Conservation (phyloP, 2,888 invertebrate species). For the Acleris literana region DNA sequence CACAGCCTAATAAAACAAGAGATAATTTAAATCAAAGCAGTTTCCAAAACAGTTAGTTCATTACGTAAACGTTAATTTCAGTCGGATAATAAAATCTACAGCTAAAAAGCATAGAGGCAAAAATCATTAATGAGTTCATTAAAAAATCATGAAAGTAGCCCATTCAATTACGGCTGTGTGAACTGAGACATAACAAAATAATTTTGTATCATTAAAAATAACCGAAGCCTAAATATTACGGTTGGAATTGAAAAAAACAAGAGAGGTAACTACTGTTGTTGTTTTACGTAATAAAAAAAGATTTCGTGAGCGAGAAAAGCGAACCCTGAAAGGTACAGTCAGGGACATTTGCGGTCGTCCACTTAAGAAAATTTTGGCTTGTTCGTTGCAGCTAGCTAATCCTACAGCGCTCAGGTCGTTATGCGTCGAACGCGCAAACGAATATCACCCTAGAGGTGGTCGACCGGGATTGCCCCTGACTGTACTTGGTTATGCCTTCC, state of each 20-base stretch:
- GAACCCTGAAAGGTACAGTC: no score
- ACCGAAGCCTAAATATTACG: slow-evolving; percentile 36
- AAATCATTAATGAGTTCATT: slow-evolving; percentile 34
- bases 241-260: background rate
- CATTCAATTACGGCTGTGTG: slow-evolving; percentile 32
- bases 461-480: no score
- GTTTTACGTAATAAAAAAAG: no score
- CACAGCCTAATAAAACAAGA: background rate
- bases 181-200: slow-evolving; percentile 30
- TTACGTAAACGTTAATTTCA: slow-evolving; percentile 27
- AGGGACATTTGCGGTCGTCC: no score
- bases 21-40: background rate
- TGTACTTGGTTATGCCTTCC: no score
- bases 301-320: no score
- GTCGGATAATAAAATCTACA: slow-evolving; percentile 23
- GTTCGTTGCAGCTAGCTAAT: no score
- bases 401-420: no score
- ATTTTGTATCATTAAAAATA: slow-evolving; percentile 35
- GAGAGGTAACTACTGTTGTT: no score
- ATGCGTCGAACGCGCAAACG: no score
- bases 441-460: no score
- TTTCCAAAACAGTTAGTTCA: slow-evolving; percentile 18
- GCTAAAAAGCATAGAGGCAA: slow-evolving; percentile 32
- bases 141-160: slow-evolving; percentile 33
- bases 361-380: no score